Base-by-base conservation (phyloP, 1,140 invertebrate species). In the Lordiphosa collinella region DNA sequence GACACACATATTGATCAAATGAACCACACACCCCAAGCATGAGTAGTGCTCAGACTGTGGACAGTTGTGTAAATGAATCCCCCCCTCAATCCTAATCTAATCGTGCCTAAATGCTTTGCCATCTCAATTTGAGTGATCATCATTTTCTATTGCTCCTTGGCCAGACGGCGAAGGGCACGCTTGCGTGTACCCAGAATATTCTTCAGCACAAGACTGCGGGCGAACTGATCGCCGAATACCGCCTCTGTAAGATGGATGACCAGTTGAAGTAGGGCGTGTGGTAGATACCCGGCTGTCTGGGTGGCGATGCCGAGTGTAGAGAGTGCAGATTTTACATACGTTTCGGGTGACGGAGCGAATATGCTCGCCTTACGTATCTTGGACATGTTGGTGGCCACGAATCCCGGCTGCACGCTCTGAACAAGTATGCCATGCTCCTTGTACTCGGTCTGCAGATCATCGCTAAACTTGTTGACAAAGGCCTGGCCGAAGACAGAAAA, bases 351-450 rank as follows among this genome's bases (percentile, higher is more conserved):
- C 0, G 97, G 97, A 9, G 94, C 94, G 90, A 96, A 93, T 88
- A 95, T 92, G 2, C 93, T 93, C n/a, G 95, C 90, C 62, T 92
- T 93, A 31, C 92, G 92, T 51, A 98, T 95, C 78, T 95, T 95
- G 12, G 95, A 95, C 96, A 99, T 96, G 72, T 98, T 98, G 0
- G 97, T 97, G 3, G 96, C 95, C 0, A 99, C 97, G 71, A 95
- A 96, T 13, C 95, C 96, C 0, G 97, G 97, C 38, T 94, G 88
- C 1, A 98, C 90, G 82, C 94, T 95, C 90, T 99, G 95, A 3
- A 97, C 91, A 10, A 93, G 93, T 2, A 98, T 93, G 3, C 96
- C 96, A 52, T 92, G 91, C 4, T 92, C 91, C 10, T 89, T 90
- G 65, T 96, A 97, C 89, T 98, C 97, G 6, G 92, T 92, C 3